Percentiles rank a stretch among this genome's conserved stretches.
These are phyloP conservation scores for Ellobius talpinus DNA, from an alignment of 2,113 vertebrate species.

Conservation along the genomic window DNA sequence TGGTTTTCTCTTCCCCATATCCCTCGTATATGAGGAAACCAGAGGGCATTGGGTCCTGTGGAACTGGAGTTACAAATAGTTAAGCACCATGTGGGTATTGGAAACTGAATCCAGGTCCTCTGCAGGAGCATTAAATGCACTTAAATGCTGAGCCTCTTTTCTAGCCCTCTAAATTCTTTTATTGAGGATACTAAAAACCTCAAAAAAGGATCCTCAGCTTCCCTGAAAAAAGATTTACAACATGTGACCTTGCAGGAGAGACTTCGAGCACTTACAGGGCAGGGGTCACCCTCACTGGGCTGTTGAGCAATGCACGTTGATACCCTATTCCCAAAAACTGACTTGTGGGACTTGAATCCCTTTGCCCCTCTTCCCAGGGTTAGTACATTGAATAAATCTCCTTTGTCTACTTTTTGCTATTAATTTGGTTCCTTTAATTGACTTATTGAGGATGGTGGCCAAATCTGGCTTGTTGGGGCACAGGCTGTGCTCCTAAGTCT, in stretches of 20 bases:
- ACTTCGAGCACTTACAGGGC: background rate
- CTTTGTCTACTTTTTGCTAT: background rate
- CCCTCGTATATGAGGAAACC: background rate
- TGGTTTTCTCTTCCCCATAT: background rate
- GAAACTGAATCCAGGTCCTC: background rate
- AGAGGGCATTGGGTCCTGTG: background rate
- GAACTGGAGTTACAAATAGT: background rate
- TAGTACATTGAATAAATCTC: background rate
- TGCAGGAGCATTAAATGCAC: background rate
- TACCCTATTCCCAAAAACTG: background rate
- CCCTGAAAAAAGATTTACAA: background rate
- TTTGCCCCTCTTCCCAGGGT: background rate
- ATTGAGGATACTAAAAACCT: background rate
- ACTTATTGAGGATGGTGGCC: background rate
- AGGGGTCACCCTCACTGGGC: background rate
- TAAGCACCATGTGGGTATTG: background rate
- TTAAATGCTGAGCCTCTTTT: background rate
- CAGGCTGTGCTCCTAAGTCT: background rate
- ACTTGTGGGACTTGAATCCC: background rate
- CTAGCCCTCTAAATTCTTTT: background rate
- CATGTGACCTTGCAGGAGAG: background rate
- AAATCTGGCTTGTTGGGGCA: background rate
- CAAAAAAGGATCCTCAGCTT: background rate
- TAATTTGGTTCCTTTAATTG: background rate
- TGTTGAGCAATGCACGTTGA: background rate